Evolutionary conservation across 35 echinoderm and acorn worm genomes (phyloP).

Genomic region (Apostichopus parvimensis): DNA sequence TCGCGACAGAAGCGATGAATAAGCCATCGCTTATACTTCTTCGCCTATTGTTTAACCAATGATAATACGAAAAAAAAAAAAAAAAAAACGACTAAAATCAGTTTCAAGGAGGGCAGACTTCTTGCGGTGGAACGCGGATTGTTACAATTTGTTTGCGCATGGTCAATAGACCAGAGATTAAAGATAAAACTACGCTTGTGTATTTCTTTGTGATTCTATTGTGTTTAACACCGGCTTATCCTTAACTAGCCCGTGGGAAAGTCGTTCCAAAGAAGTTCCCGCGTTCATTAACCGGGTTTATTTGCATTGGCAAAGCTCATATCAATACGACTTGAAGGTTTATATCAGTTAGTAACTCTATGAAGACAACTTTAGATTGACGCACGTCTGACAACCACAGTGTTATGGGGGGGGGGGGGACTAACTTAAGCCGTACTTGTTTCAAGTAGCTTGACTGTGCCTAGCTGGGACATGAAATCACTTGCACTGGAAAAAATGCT

Average conservation of each 20-base stretch:
- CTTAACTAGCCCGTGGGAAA: constrained; percentile 38
- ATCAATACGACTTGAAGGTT: no score
- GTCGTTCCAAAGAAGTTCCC: neutral
- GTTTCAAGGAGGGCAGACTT: neutral
- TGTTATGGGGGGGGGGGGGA: no score
- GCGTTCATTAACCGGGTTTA: neutral
- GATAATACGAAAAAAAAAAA: neutral
- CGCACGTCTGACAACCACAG: no score
- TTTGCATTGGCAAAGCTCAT: neutral
- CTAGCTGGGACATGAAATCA: no score
- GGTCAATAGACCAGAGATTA: constrained; percentile 30
- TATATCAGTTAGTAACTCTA: no score
- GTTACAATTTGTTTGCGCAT: constrained; percentile 19
- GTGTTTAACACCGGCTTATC: neutral
- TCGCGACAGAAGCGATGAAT: neutral
- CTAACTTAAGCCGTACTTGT: no score
- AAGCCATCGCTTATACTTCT: neutral
- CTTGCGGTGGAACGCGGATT: neutral
- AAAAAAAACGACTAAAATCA: neutral
- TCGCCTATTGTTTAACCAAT: neutral
- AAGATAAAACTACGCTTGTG: neutral
- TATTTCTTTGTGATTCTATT: neutral
- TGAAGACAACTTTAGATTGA: no score
- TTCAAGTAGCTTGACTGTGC: no score
- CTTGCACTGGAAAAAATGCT: no score